Evolutionary conservation across 2,888 invertebrate genomes (phyloP).

Genomic region (Meiosimyza platycephala): DNA sequence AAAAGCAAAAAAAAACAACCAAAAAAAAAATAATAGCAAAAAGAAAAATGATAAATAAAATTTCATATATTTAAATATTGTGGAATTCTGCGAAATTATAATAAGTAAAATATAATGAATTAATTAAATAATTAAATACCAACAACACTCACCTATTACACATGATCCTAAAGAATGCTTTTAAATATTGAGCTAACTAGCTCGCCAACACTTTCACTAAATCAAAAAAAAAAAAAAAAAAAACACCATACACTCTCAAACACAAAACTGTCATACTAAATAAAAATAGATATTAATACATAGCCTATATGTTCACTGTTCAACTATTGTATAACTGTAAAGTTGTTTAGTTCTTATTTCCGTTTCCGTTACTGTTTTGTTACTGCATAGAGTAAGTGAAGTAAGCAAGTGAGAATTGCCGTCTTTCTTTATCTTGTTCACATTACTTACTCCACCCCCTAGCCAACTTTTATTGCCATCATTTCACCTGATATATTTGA

Average conservation of each 20-base stretch:
- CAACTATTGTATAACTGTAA: no score
- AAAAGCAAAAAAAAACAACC: background rate
- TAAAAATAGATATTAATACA: no score
- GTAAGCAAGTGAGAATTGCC: no score
- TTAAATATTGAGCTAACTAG: background rate
- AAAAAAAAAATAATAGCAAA: background rate
- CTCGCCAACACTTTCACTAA: constrained; percentile 1
- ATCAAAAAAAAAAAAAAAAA: background rate
- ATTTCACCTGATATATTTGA: background rate
- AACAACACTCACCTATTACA: constrained; percentile 2
- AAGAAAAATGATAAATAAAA: background rate
- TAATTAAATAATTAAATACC: background rate
- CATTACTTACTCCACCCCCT: no score
- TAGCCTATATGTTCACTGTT: no score
- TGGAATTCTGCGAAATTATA: constrained; percentile 23
- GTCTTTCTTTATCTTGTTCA: no score
- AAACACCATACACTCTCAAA: constrained; percentile 14
- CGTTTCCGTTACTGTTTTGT: no score
- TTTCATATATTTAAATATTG: background rate
- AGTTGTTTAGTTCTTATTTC: no score
- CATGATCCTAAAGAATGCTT: constrained; percentile 7
- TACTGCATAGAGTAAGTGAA: no score
- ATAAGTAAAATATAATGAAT: no score
- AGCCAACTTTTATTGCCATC: no score
- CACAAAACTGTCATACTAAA: background rate